Evolutionary conservation across 2,797 vertebrate genomes (phyloP).

Genomic region (Psittacula echo): DNA sequence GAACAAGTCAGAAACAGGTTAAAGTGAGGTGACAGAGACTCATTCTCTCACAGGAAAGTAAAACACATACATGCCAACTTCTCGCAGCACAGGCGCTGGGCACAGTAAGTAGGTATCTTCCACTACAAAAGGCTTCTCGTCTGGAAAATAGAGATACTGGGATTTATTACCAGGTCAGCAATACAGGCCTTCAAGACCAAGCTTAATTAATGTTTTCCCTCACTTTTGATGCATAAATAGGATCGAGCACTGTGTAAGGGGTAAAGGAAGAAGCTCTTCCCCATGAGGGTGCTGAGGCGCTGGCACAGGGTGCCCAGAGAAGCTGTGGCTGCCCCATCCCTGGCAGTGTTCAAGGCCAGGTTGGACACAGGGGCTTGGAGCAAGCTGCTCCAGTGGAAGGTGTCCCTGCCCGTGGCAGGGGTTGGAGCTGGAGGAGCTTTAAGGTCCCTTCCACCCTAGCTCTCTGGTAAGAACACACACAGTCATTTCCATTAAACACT

Average conservation of each 20-base stretch:
- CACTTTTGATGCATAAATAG: accelerated
- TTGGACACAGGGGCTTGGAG: too few species aligned
- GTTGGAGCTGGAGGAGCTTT: background rate
- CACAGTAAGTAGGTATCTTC: slow-evolving; percentile 96
- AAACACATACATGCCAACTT: slow-evolving; percentile 92
- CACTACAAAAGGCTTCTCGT: slow-evolving; percentile 93
- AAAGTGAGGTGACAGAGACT: background rate
- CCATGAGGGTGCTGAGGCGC: background rate
- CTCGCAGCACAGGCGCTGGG: slow-evolving; percentile 91
- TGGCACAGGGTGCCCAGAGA: too few species aligned
- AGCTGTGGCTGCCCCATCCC: background rate
- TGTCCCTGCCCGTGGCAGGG: too few species aligned
- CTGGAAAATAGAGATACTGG: slow-evolving; percentile 60
- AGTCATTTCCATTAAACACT: background rate
- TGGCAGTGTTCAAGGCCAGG: too few species aligned
- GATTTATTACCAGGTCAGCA: background rate
- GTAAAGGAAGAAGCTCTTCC: background rate
- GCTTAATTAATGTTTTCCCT: background rate
- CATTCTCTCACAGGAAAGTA: background rate
- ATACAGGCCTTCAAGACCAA: background rate
- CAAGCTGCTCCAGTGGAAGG: too few species aligned
- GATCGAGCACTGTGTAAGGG: background rate
- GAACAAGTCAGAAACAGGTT: background rate
- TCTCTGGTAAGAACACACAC: background rate
- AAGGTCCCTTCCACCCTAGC: background rate